Conservation (phyloP, 1,140 invertebrate species). For the Bombus pascuorum region DNA sequence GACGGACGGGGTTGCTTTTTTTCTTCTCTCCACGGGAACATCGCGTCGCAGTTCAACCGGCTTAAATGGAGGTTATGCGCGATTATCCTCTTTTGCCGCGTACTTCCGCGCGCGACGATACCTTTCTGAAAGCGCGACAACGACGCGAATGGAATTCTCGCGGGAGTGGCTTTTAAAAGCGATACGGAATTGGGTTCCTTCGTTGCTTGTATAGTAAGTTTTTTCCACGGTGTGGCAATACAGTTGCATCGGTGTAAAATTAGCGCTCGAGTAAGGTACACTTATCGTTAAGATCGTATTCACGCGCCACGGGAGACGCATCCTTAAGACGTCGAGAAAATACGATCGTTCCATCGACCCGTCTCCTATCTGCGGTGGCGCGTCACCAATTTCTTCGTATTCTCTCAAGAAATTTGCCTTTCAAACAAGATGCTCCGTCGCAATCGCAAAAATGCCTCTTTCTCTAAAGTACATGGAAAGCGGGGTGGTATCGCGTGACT, state of each 20-base stretch:
- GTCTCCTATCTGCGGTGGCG: background rate
- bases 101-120: background rate
- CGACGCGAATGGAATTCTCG: background rate
- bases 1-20: conserved; percentile 38
- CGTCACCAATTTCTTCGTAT: background rate
- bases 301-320: background rate
- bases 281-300: background rate
- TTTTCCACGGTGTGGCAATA: background rate
- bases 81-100: conserved; percentile 56
- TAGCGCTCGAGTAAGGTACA: too few relatives aligned
- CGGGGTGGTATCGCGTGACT: background rate
- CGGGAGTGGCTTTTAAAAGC: background rate
- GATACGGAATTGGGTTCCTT: background rate
- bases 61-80: conserved; percentile 65
- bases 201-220: background rate
- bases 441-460: background rate
- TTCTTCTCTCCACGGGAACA: conserved; percentile 45
- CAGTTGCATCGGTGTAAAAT: background rate
- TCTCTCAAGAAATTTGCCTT: background rate
- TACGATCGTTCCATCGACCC: too few relatives aligned
- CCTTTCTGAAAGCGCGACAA: background rate
- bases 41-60: conserved; percentile 58
- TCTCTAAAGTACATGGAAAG: too few relatives aligned
- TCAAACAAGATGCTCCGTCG: background rate
- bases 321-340: too few relatives aligned